These are phyloP conservation scores for Macropodus opercularis DNA, from an alignment of 2,797 vertebrate genomes.

Conservation along the genomic window DNA sequence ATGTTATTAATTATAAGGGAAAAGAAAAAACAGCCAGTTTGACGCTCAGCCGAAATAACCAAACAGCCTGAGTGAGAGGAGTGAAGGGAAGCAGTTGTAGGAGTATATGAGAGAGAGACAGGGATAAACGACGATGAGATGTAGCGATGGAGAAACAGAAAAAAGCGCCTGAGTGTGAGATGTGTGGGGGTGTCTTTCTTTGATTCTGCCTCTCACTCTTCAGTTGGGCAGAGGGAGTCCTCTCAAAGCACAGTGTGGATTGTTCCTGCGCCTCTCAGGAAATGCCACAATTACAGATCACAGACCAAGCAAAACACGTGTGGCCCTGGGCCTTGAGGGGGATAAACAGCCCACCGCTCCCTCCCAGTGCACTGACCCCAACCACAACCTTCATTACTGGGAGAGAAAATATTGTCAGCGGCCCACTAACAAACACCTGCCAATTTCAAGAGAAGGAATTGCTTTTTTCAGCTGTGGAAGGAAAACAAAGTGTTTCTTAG, in stretches of 20 bases:
- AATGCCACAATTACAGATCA: conserved; percentile 93
- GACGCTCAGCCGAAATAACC: conserved; percentile 70
- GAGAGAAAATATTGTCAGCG: conserved; percentile 88
- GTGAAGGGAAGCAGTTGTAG: not conserved
- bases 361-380: conserved; percentile 82
- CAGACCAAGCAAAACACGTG: conserved; percentile 84
- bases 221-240: conserved; percentile 67
- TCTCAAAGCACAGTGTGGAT: conserved; percentile 86
- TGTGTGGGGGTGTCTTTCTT: conserved; percentile 49
- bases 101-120: conserved; percentile 5
- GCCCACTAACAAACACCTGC: conserved; percentile 88
- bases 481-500: conserved; percentile 80
- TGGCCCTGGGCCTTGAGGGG: conserved; percentile 80
- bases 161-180: conserved; percentile 33
- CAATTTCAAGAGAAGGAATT: conserved; percentile 89
- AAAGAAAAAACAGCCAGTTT: conserved; percentile 60
- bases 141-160: not conserved
- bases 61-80: conserved; percentile 66
- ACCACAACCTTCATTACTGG: conserved; percentile 85
- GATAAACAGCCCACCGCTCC: conserved; percentile 84
- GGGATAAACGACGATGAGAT: not conserved
- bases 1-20: conserved; percentile 83
- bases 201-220: conserved; percentile 58
- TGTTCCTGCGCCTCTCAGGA: conserved; percentile 95
- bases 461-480: conserved; percentile 83